A percentile compares a stretch with the other conserved stretches of the same genome.
Conservation (phyloP, 2,888 invertebrate genomes). For the Liopterus haemorrhoidalis region DNA sequence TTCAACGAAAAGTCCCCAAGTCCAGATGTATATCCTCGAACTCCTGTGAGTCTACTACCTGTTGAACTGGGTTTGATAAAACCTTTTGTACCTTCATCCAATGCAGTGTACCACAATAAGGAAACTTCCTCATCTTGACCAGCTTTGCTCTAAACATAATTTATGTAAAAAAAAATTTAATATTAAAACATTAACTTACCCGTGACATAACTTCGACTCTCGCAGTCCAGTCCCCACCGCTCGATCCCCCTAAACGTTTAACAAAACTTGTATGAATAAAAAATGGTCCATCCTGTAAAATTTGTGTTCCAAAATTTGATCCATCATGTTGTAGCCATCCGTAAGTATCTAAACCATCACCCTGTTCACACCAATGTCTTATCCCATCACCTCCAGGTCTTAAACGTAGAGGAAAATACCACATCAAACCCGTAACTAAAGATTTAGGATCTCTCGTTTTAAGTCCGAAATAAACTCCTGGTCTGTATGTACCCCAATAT, state of each 20-base stretch:
- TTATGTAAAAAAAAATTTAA: no score
- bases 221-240: conserved; percentile 93
- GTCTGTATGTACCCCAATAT: conserved; percentile 92
- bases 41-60: conserved; percentile 53
- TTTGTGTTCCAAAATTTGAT: conserved; percentile 82
- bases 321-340: conserved; percentile 96
- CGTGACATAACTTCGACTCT: conserved; percentile 61
- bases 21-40: conserved; percentile 71
- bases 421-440: conserved; percentile 91
- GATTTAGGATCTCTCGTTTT: conserved; percentile 86
- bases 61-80: conserved; percentile 49
- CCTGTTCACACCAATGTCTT: conserved; percentile 89
- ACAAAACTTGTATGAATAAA: conserved; percentile 80
- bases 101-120: conserved; percentile 73
- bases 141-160: conserved; percentile 22
- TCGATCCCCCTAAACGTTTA: conserved; percentile 70
- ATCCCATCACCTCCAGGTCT: conserved; percentile 68
- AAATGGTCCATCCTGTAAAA: conserved; percentile 75
- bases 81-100: conserved; percentile 67
- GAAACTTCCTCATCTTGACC: conserved; percentile 53
- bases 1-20: conserved; percentile 70
- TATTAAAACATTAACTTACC: no score
- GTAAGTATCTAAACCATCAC: conserved; percentile 72
- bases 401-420: conserved; percentile 75
- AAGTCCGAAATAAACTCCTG: conserved; percentile 84